Evolutionary conservation across 2,113 vertebrate species (phyloP).

Genomic region (Herpetotheres cachinnans): DNA sequence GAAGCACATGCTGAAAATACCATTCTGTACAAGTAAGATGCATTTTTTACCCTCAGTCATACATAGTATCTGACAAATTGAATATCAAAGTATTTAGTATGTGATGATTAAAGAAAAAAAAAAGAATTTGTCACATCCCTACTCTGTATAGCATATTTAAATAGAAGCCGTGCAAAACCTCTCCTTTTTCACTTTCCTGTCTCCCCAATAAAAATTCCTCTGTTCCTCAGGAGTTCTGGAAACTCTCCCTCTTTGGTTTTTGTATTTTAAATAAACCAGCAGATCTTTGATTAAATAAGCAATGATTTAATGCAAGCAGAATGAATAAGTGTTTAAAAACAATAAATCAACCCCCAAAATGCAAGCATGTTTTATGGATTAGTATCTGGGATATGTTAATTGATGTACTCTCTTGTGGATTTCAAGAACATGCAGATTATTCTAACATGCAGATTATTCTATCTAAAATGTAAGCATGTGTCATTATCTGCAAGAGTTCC

Average conservation of each 20-base stretch:
- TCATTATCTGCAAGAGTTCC: conserved; percentile 53
- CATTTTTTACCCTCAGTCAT: not conserved
- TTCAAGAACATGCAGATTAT: conserved; percentile 48
- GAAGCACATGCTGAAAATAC: not conserved
- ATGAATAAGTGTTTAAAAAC: not conserved
- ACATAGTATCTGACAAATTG: not conserved
- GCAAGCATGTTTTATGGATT: not conserved
- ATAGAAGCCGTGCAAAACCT: not conserved
- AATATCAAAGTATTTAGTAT: not conserved
- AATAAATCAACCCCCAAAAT: conserved; percentile 6
- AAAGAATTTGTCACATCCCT: not conserved
- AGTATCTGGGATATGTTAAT: conserved; percentile 41
- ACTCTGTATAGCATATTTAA: not conserved
- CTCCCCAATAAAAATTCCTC: not conserved
- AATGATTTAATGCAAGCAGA: not conserved
- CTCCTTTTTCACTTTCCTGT: not conserved
- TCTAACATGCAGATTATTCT: conserved; percentile 41
- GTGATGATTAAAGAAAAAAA: not conserved
- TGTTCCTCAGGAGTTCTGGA: not conserved
- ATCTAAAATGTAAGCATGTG: conserved; percentile 37
- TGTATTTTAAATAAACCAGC: not conserved
- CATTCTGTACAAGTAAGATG: not conserved
- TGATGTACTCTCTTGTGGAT: conserved; percentile 27
- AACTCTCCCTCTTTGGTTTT: not conserved
- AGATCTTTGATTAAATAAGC: conserved; percentile 19